phyloP scores from a whole-genome alignment of 2,113 vertebrate genomes.

The Aix galericulata region DNA sequence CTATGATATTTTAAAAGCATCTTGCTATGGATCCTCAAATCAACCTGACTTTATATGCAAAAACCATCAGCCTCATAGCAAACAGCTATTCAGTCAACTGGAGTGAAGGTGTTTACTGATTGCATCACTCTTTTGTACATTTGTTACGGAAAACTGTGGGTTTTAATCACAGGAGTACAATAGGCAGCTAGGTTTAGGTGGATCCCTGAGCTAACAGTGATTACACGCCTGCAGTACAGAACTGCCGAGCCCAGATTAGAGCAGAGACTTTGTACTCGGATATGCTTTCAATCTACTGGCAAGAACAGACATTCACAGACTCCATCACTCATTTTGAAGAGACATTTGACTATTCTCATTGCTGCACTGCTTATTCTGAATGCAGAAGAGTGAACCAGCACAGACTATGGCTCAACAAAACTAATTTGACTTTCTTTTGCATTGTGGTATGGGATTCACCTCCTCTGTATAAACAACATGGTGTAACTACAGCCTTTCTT shows the following conservation, averaged over 20 bases:
- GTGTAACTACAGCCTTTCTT: background rate
- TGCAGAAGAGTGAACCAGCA: background rate
- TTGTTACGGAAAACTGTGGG: background rate
- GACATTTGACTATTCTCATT: background rate
- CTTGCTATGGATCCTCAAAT: background rate
- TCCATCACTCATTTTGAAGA: background rate
- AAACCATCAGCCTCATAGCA: background rate
- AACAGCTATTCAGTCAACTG: background rate
- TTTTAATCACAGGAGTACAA: background rate
- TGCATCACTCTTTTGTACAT: background rate
- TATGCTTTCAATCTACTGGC: background rate
- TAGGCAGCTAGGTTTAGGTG: background rate
- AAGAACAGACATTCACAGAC: background rate
- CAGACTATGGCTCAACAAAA: fast-evolving
- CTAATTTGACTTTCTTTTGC: background rate
- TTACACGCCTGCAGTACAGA: background rate
- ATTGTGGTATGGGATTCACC: background rate
- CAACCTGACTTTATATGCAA: background rate
- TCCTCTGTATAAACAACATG: background rate
- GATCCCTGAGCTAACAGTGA: background rate
- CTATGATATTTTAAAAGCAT: background rate
- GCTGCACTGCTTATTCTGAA: background rate
- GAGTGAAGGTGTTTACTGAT: background rate
- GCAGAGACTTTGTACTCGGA: background rate
- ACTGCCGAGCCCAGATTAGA: background rate